Evolutionary conservation across 2,888 invertebrate genomes (phyloP).

Genomic region (Drosophila borborema): DNA sequence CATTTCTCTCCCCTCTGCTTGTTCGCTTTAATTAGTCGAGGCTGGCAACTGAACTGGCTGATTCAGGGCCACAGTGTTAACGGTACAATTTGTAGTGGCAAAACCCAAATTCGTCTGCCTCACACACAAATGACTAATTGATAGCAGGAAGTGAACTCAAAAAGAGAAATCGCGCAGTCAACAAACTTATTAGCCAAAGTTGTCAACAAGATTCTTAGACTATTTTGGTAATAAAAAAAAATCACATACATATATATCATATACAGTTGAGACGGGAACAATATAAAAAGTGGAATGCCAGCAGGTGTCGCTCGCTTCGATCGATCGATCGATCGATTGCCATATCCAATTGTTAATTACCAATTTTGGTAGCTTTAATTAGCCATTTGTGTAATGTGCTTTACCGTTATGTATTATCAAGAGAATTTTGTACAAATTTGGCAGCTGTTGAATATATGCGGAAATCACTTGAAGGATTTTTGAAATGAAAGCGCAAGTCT

Average conservation of each 20-base stretch:
- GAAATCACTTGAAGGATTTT: conserved; percentile 33
- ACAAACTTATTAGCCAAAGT: conserved; percentile 25
- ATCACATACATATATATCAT: neutral
- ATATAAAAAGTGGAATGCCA: conserved; percentile 56
- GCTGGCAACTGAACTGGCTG: conserved; percentile 5
- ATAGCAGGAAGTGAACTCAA: conserved; percentile 35
- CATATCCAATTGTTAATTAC: conserved; percentile 59
- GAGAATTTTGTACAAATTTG: conserved; percentile 31
- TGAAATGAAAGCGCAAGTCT: conserved; percentile 25
- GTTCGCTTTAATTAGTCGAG: conserved; percentile 37
- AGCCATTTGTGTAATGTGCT: conserved; percentile 63
- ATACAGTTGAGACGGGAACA: conserved; percentile 5
- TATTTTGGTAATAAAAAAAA: conserved; percentile 45
- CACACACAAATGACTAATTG: conserved; percentile 42
- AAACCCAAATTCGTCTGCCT: conserved; percentile 32
- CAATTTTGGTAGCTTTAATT: conserved; percentile 75
- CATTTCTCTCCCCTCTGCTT: neutral
- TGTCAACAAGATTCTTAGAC: conserved; percentile 48
- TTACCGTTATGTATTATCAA: conserved; percentile 44
- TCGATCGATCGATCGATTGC: conserved; percentile 35
- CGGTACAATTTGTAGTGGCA: conserved; percentile 35
- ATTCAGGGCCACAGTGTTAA: conserved; percentile 31
- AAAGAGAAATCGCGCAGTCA: conserved; percentile 42
- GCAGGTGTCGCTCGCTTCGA: conserved; percentile 51
- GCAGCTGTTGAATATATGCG: conserved; percentile 36